Evolutionary conservation across 2,888 invertebrate genomes (phyloP).

Genomic region (Dolomedes plantarius): DNA sequence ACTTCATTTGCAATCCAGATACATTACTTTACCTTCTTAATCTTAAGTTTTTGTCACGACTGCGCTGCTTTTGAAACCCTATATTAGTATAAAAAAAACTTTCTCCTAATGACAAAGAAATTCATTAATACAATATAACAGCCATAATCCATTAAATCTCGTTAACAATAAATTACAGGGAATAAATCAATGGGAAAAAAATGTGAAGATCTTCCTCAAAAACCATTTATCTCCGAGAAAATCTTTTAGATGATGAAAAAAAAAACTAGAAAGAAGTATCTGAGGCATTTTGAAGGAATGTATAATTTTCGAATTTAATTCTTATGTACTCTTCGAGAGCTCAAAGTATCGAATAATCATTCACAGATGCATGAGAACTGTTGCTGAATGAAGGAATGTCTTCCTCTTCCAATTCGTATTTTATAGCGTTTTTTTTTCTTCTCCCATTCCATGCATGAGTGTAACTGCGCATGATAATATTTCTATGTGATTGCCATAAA

Average conservation of each 20-base stretch:
- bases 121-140: background rate
- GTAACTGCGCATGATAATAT: background rate
- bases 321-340: background rate
- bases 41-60: too few species aligned
- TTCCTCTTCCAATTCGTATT: too few species aligned
- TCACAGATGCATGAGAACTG: background rate
- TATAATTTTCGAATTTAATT: constrained; percentile 6
- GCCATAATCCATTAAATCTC: background rate
- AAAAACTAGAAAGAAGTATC: background rate
- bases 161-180: background rate
- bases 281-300: too few species aligned
- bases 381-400: background rate
- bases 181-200: background rate
- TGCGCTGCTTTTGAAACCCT: too few species aligned
- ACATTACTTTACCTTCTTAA: too few species aligned
- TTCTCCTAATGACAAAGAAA: background rate
- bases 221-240: background rate
- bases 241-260: background rate
- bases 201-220: background rate
- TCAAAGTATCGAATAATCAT: constrained; percentile 8
- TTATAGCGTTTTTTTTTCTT: background rate
- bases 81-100: too few species aligned
- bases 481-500: constrained; percentile 24
- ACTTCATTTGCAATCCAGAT: too few species aligned
- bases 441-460: background rate